A percentile compares a stretch with the other conserved stretches of the same genome.
Evolutionary conservation across 2,113 vertebrate genomes (phyloP).

Genomic region (Macaca nemestrina): DNA sequence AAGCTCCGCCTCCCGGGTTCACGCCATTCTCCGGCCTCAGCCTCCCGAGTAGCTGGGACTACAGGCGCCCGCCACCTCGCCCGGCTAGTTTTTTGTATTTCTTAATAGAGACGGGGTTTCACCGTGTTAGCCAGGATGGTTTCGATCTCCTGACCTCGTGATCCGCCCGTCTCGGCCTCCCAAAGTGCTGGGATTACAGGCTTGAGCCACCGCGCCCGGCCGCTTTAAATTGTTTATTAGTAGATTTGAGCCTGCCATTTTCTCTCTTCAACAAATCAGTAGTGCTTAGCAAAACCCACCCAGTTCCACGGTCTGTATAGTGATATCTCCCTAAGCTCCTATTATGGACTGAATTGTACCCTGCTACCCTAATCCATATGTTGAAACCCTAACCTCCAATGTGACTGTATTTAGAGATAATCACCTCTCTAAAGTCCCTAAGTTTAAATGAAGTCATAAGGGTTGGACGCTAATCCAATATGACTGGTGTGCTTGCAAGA

Average conservation of each 20-base stretch:
- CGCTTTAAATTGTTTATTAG: constrained; percentile 49
- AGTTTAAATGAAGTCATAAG: not conserved
- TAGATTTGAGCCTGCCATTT: constrained; percentile 41
- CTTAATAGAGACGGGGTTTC: too few relatives aligned
- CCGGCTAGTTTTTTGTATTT: too few relatives aligned
- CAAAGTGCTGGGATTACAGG: too few relatives aligned
- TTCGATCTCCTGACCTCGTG: too few relatives aligned
- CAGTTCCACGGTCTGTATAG: not conserved
- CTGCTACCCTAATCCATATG: not conserved
- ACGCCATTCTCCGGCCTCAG: too few relatives aligned
- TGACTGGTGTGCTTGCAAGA: not conserved
- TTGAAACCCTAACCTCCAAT: not conserved
- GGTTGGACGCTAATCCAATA: not conserved
- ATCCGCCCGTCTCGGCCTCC: too few relatives aligned
- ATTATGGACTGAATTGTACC: not conserved
- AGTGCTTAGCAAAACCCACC: constrained; percentile 32
- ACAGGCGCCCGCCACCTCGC: too few relatives aligned
- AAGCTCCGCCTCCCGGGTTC: too few relatives aligned
- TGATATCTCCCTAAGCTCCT: not conserved
- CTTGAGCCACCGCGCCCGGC: too few relatives aligned
- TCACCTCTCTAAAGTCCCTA: not conserved
- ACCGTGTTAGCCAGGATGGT: too few relatives aligned
- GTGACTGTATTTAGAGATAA: not conserved
- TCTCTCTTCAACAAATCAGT: constrained; percentile 48
- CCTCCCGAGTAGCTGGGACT: too few relatives aligned